These are phyloP conservation scores for Aphidoletes aphidimyza DNA, from an alignment of 2,888 invertebrate species.

Conservation along the genomic window DNA sequence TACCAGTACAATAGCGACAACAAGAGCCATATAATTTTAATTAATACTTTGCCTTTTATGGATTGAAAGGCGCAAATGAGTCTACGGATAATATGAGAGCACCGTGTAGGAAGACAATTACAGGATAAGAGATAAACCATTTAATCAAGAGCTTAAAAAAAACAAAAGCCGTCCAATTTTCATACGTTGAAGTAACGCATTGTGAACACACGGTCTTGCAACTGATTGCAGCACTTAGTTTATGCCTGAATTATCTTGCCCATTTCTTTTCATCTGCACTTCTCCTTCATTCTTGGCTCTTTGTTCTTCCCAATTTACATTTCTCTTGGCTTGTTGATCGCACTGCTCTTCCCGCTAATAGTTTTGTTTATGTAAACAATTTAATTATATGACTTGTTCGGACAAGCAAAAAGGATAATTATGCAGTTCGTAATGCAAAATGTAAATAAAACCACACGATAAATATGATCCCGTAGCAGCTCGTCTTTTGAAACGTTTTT, in stretches of 20 bases:
- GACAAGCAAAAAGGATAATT: slow-evolving; percentile 26
- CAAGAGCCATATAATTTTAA: neutral
- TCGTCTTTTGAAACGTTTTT: neutral
- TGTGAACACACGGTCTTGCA: neutral
- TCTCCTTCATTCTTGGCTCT: neutral
- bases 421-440: slow-evolving; percentile 29
- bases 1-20: neutral
- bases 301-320: neutral
- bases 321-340: neutral
- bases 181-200: neutral
- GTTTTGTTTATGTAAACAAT: slow-evolving; percentile 53
- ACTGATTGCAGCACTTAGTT: slow-evolving; percentile 24
- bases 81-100: neutral
- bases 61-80: neutral
- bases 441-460: slow-evolving; percentile 44
- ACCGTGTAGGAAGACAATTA: neutral
- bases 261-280: neutral
- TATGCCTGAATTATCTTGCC: neutral
- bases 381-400: slow-evolving; percentile 51
- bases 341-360: slow-evolving; percentile 4
- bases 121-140: slow-evolving; percentile 14
- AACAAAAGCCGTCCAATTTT: neutral
- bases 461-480: neutral
- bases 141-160: neutral
- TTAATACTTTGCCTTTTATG: neutral